These are phyloP conservation scores for Liolophura sinensis DNA, from an alignment of 1,140 invertebrate species.

Conservation along the genomic window DNA sequence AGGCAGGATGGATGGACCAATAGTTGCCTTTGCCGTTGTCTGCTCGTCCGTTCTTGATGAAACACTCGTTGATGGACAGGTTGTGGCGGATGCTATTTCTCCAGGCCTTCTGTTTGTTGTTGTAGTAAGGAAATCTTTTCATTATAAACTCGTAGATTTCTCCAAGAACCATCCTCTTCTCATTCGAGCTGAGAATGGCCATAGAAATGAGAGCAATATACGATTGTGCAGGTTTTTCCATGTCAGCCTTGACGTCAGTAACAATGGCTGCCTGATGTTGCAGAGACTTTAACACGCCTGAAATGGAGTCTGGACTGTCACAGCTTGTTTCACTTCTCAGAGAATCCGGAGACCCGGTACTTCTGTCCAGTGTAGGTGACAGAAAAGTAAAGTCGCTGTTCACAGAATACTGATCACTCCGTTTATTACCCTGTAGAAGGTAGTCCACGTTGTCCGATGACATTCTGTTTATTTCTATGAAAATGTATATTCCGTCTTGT, in stretches of 20 bases:
- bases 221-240: constrained; percentile 64
- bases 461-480: no score
- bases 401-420: no score
- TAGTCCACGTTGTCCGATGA: no score
- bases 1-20: constrained; percentile 97
- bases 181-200: constrained; percentile 69
- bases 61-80: constrained; percentile 95
- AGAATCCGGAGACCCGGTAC: no score
- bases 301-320: no score
- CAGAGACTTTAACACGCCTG: constrained; percentile 19
- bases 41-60: constrained; percentile 82
- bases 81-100: constrained; percentile 71
- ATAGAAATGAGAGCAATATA: constrained; percentile 73
- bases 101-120: constrained; percentile 70
- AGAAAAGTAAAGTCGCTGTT: no score
- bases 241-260: no score
- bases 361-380: no score
- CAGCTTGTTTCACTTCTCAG: no score
- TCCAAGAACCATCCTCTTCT: constrained; percentile 57
- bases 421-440: no score
- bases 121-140: constrained; percentile 64
- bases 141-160: constrained; percentile 61
- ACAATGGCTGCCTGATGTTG: no score
- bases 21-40: constrained; percentile 96
- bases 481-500: no score